Conservation (phyloP, 1,140 invertebrate species). For the Diuraphis noxia region DNA sequence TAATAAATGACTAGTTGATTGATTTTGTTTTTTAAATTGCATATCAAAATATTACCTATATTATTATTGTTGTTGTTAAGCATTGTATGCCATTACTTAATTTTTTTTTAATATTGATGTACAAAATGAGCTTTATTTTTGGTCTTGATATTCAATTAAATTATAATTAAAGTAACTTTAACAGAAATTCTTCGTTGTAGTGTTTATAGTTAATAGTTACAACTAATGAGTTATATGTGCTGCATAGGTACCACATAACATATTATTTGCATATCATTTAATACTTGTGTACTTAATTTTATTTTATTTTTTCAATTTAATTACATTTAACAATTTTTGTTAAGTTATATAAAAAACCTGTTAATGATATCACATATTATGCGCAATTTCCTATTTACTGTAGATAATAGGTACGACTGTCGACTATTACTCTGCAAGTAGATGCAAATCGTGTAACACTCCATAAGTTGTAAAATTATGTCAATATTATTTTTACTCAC, state of each 20-base stretch:
- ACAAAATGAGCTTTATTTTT: too few species aligned
- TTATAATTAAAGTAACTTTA: too few species aligned
- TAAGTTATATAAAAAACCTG: not conserved
- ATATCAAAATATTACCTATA: not conserved
- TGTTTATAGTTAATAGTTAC: too few species aligned
- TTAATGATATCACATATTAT: not conserved
- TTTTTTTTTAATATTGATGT: too few species aligned
- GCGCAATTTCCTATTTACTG: not conserved
- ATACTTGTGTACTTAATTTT: too few species aligned
- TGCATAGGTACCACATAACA: too few species aligned
- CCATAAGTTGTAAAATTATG: not conserved
- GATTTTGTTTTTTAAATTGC: not conserved
- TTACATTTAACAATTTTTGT: not conserved
- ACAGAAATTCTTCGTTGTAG: too few species aligned
- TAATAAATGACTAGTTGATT: not conserved
- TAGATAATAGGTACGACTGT: not conserved
- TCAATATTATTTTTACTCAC: not conserved
- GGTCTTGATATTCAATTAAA: too few species aligned
- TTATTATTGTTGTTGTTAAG: not conserved
- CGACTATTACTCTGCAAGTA: too few species aligned
- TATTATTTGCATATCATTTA: too few species aligned
- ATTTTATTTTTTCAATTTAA: not conserved
- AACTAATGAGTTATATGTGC: too few species aligned
- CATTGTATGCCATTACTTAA: not conserved
- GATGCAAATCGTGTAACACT: not conserved